Conservation (phyloP, 2,888 invertebrate genomes). For the Abrostola triplasia region DNA sequence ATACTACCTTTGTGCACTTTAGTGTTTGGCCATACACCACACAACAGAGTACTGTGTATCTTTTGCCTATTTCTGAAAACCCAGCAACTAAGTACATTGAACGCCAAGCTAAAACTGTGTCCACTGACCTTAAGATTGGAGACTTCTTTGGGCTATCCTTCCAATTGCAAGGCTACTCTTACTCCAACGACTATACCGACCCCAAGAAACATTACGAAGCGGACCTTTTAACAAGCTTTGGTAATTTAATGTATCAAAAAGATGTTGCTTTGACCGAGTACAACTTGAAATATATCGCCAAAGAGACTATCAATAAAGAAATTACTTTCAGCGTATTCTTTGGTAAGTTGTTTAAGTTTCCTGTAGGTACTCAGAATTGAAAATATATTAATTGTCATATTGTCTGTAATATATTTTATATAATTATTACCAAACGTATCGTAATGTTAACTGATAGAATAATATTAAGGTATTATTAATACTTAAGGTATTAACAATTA, state of each 20-base stretch:
- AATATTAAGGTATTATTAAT: too few species aligned
- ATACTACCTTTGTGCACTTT: constrained; percentile 86
- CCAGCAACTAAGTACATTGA: constrained; percentile 79
- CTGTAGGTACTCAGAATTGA: neutral
- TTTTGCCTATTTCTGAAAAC: constrained; percentile 83
- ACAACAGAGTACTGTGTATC: constrained; percentile 85
- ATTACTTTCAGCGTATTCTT: constrained; percentile 74
- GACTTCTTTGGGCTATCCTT: constrained; percentile 84
- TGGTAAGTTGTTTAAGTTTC: constrained; percentile 62
- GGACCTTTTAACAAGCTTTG: constrained; percentile 59
- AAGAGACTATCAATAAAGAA: constrained; percentile 78
- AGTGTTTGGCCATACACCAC: constrained; percentile 90
- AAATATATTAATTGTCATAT: too few species aligned
- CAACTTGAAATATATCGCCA: constrained; percentile 82
- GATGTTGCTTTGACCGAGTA: constrained; percentile 83
- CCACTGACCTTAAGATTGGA: constrained; percentile 76
- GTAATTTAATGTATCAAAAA: constrained; percentile 67
- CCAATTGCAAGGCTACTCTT: constrained; percentile 85
- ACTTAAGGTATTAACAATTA: too few species aligned
- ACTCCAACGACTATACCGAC: constrained; percentile 81
- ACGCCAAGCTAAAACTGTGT: constrained; percentile 66
- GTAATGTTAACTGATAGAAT: too few species aligned
- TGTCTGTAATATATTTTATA: neutral
- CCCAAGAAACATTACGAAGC: constrained; percentile 65
- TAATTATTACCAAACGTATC: too few species aligned